Evolutionary conservation across 1,140 invertebrate species (phyloP).

Genomic region (Oncopodura yosiiana): DNA sequence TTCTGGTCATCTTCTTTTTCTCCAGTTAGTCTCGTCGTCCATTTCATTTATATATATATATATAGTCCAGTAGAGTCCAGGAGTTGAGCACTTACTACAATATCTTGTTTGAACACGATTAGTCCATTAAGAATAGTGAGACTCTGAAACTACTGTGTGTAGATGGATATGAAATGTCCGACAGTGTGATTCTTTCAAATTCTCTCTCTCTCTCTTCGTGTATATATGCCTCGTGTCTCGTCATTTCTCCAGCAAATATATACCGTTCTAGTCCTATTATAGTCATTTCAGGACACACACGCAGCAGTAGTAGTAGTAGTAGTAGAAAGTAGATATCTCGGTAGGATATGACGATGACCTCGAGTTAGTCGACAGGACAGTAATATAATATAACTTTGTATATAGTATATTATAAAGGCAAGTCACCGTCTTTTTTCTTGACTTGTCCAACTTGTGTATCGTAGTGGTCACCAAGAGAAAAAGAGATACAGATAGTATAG

Average conservation of each 20-base stretch:
- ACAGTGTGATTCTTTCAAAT: not conserved
- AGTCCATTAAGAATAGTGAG: conserved; percentile 22
- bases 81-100: too few relatives aligned
- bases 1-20: not conserved
- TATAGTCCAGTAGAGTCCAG: too few relatives aligned
- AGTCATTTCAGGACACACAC: too few relatives aligned
- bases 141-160: not conserved
- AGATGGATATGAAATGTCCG: not conserved
- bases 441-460: not conserved
- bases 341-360: conserved; percentile 12
- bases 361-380: conserved; percentile 4
- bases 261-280: too few relatives aligned
- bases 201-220: not conserved
- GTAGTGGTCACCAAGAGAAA: too few relatives aligned
- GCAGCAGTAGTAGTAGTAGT: too few relatives aligned
- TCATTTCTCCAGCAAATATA: too few relatives aligned
- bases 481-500: too few relatives aligned
- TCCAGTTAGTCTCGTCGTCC: not conserved
- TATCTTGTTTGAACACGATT: conserved; percentile 30
- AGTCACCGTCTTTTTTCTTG: not conserved
- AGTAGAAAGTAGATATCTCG: too few relatives aligned
- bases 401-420: too few relatives aligned
- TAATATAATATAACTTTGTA: conserved; percentile 13
- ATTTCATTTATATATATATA: not conserved
- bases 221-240: too few relatives aligned